Conservation (phyloP, 1,140 invertebrate genomes). For the Paraescarpia echinospica region DNA sequence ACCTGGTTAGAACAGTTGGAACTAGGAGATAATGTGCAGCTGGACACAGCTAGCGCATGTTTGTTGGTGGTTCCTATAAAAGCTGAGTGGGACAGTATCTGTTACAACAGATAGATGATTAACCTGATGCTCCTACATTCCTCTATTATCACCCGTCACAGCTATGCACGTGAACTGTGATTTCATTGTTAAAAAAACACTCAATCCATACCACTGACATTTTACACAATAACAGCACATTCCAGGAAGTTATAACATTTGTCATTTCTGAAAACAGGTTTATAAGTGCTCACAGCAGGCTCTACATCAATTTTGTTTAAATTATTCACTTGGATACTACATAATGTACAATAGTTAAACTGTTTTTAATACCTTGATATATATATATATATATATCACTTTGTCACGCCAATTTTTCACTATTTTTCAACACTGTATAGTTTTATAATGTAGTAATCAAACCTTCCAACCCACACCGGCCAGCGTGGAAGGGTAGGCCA, state of each 20-base stretch:
- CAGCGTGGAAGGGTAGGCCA: too few species aligned
- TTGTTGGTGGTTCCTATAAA: not conserved
- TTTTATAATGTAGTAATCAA: too few species aligned
- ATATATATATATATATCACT: too few species aligned
- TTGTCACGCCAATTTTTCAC: too few species aligned
- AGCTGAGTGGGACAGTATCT: not conserved
- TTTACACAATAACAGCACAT: not conserved
- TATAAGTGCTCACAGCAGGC: not conserved
- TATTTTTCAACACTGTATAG: too few species aligned
- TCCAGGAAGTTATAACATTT: not conserved
- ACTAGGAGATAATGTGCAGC: not conserved
- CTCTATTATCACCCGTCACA: not conserved
- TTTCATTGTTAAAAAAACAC: not conserved
- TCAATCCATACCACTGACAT: not conserved
- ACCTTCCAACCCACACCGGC: too few species aligned
- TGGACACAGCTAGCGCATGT: not conserved
- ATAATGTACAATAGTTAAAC: too few species aligned
- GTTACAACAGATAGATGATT: not conserved
- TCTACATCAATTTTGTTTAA: too few species aligned
- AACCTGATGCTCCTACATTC: not conserved
- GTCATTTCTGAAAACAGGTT: not conserved
- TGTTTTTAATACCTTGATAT: too few species aligned
- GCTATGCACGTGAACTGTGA: not conserved
- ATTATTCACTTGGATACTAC: too few species aligned
- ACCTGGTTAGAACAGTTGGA: not conserved